Percentiles rank a stretch among this genome's conserved stretches.
phyloP scores from a whole-genome alignment of 2,797 vertebrate species.

The Liasis olivaceus region DNA sequence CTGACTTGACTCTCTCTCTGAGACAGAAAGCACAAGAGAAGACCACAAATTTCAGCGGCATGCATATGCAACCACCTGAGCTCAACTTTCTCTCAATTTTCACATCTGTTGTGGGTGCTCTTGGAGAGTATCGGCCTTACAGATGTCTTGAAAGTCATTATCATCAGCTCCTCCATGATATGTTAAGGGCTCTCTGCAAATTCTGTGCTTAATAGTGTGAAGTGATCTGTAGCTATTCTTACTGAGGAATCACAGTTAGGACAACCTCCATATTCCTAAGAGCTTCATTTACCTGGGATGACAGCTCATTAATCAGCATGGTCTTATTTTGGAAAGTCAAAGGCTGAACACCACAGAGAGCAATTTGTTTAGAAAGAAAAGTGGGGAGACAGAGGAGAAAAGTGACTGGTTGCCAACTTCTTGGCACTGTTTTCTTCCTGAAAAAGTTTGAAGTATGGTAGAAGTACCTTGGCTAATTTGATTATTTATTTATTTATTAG shows the following conservation, averaged over 20 bases:
- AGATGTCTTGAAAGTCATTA: slow-evolving; percentile 64
- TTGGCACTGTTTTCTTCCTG: neutral
- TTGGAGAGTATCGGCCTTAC: neutral
- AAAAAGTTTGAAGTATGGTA: neutral
- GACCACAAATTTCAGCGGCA: slow-evolving; percentile 58
- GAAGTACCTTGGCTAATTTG: neutral
- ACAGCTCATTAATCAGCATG: slow-evolving; percentile 37
- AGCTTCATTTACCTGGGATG: slow-evolving; percentile 48
- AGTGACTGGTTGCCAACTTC: neutral
- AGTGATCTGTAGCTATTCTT: slow-evolving; percentile 49
- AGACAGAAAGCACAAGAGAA: neutral
- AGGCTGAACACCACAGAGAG: neutral
- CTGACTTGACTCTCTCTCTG: slow-evolving; percentile 49
- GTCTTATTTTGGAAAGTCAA: slow-evolving; percentile 7
- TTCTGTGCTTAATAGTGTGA: slow-evolving; percentile 56
- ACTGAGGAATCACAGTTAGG: slow-evolving; percentile 55
- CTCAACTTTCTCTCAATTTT: slow-evolving; percentile 29
- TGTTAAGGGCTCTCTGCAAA: slow-evolving; percentile 52
- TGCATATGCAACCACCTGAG: slow-evolving; percentile 63
- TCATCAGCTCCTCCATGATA: slow-evolving; percentile 57
- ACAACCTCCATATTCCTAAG: slow-evolving; percentile 39
- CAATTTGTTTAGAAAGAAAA: slow-evolving; percentile 2
- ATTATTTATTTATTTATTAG: neutral
- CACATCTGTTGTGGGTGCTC: slow-evolving; percentile 53
- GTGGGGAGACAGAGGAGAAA: neutral